Evolutionary conservation across 2,797 vertebrate genomes (phyloP), one percentile per base, ranked within the genome.

Genomic region (Malacoctenus gilli): DNA sequence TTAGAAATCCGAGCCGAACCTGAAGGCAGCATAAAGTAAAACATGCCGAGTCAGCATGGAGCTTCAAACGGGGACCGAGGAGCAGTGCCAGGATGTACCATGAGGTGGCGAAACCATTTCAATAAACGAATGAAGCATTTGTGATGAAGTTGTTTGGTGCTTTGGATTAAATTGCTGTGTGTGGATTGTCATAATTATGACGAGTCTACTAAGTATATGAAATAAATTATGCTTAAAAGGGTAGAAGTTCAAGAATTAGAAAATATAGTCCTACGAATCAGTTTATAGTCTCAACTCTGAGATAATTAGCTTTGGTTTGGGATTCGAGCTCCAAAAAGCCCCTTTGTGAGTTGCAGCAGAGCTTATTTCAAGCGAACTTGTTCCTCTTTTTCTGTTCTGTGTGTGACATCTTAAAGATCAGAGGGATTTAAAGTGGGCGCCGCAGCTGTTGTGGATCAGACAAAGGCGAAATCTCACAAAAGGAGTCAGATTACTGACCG

Each of bases 11-110:
- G 34, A 78, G 13, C 7, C 36, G 9, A 16, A 50, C 43, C 0
- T 62, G 65, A 77, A 84, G 11, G 76, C 63, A 69, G 19, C 83
- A 61, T 11, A 16, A 11, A 39, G 42, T 59, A 55, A 80, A 87
- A 85, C 43, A 49, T 85, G 88, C 86, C 8, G 63, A 78, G 62
- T 89, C 85, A 90, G 86, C 87, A n/a, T 58, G 59, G 73, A 37
- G 21, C 12, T 44, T 16, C 21, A 30, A 37, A 35, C 14, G 12
- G 9, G 16, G 40, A 3, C 39, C 67, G 22, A 16, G 28, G 14
- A 0, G 11, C 38, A 56, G 16, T 48, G 0, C 4, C 16, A 57
- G 0, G 10, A 22, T 5, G 18, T 41, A 13, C 75, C 86, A 75
- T 51, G 58, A 83, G 85, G 9, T 74, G 81, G 71, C 55, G 52